These are phyloP conservation scores for Pseudorhiza aurosa DNA, from an alignment of 30 jellyfish, hydroid and myxozoan genomes.

Conservation along the genomic window DNA sequence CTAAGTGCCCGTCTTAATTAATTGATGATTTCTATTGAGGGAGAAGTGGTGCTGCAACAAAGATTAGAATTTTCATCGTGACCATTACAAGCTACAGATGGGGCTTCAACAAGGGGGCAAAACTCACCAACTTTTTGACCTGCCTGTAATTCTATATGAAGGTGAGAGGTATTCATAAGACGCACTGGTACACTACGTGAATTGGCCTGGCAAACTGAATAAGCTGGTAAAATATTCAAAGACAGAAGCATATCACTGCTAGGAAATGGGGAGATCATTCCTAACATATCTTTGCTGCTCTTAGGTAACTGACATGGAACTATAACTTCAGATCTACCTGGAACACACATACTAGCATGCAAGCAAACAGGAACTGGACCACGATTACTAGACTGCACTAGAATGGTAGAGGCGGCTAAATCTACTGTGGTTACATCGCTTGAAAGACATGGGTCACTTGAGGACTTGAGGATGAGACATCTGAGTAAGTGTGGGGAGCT, in stretches of 20 bases:
- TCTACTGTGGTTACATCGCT: not conserved
- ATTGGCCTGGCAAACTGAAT: conserved; percentile 30
- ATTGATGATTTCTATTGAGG: not conserved
- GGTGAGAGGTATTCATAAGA: conserved; percentile 13
- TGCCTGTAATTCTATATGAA: conserved; percentile 21
- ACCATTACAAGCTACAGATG: not conserved
- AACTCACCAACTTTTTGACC: conserved; percentile 23
- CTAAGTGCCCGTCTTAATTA: not conserved
- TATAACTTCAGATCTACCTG: conserved; percentile 24
- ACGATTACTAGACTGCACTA: conserved; percentile 24
- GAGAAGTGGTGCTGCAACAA: not conserved
- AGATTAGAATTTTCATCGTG: not conserved
- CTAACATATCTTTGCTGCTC: conserved; percentile 18
- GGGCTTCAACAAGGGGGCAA: conserved; percentile 23
- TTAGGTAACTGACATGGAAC: conserved; percentile 2
- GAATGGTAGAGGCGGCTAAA: not conserved
- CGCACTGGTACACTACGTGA: conserved; percentile 20
- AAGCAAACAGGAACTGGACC: conserved; percentile 45
- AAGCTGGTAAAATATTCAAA: conserved; percentile 8
- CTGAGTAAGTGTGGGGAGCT: not conserved
- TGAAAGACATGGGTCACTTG: not conserved
- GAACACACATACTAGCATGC: conserved; percentile 3
- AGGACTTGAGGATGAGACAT: not conserved
- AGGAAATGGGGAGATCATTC: conserved; percentile 8
- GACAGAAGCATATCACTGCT: not conserved